Evolutionary conservation across 2,797 vertebrate species (phyloP).

Genomic region (Lates japonicus): DNA sequence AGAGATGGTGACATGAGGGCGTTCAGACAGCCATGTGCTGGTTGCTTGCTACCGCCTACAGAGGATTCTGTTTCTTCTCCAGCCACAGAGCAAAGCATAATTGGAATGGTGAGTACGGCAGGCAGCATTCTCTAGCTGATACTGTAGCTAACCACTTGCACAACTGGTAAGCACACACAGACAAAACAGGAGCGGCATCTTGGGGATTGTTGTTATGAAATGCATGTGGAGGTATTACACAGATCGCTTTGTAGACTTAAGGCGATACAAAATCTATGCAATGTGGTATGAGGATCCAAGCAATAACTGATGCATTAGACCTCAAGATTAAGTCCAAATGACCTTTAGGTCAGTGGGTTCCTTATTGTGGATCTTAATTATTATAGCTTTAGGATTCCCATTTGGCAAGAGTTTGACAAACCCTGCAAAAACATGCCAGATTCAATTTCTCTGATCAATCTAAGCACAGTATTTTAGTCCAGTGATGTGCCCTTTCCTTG

Average conservation of each 20-base stretch:
- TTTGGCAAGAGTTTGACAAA: slow-evolving; percentile 33
- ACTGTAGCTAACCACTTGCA: slow-evolving; percentile 39
- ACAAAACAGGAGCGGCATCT: slow-evolving; percentile 36
- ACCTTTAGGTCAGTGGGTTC: slow-evolving; percentile 19
- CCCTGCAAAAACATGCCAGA: slow-evolving; percentile 24
- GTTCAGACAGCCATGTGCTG: slow-evolving; percentile 71
- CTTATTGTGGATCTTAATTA: slow-evolving; percentile 33
- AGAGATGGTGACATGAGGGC: slow-evolving; percentile 79
- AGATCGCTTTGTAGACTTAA: slow-evolving; percentile 26
- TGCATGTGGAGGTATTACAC: slow-evolving; percentile 23
- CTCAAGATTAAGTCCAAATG: slow-evolving; percentile 20
- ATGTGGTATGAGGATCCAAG: slow-evolving; percentile 24
- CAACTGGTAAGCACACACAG: slow-evolving; percentile 32
- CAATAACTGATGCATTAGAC: slow-evolving; percentile 20
- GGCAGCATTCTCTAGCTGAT: slow-evolving; percentile 35
- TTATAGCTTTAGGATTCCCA: slow-evolving; percentile 21
- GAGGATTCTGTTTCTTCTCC: slow-evolving; percentile 67
- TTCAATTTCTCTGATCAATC: slow-evolving; percentile 20
- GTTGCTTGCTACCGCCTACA: slow-evolving; percentile 50
- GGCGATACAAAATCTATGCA: slow-evolving; percentile 16
- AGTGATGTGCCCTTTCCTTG: background rate
- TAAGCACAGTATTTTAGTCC: background rate
- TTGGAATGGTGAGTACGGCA: slow-evolving; percentile 54
- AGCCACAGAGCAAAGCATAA: slow-evolving; percentile 58
- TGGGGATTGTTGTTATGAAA: slow-evolving; percentile 43